Conservation (phyloP, 1,140 invertebrate genomes). For the Drosophila chauvacae region DNA sequence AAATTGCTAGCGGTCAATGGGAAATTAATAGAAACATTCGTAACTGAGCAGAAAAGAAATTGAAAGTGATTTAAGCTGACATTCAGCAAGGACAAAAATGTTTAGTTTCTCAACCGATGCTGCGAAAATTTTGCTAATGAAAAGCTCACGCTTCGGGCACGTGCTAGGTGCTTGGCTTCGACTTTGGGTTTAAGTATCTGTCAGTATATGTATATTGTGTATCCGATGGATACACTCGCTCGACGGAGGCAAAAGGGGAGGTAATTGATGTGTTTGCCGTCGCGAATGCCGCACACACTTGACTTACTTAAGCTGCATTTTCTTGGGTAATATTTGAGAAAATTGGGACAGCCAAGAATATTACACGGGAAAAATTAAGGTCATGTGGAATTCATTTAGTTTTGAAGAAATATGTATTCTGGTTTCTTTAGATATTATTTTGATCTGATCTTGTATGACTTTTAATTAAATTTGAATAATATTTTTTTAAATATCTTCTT, state of each 20-base stretch:
- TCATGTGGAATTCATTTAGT: not conserved
- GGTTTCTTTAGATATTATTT: not conserved
- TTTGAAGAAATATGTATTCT: not conserved
- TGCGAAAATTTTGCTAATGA: constrained; percentile 27
- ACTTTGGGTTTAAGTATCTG: constrained; percentile 12
- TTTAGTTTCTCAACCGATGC: constrained; percentile 31
- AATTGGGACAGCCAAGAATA: constrained; percentile 19
- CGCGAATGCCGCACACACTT: constrained; percentile 15
- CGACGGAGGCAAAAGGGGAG: not conserved
- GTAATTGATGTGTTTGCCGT: constrained; percentile 19
- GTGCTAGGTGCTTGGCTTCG: constrained; percentile 29
- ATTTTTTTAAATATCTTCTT: not conserved
- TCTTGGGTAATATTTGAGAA: constrained; percentile 28
- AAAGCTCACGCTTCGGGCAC: constrained; percentile 67
- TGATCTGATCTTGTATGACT: not conserved
- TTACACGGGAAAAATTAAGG: constrained; percentile 9
- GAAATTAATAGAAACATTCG: constrained; percentile 48
- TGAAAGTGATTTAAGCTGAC: constrained; percentile 69
- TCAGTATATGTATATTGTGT: constrained; percentile 38
- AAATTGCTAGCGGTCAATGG: constrained; percentile 29
- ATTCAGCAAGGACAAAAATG: constrained; percentile 78
- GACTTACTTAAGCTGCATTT: constrained; percentile 26
- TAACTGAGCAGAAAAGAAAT: constrained; percentile 29
- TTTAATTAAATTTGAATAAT: not conserved
- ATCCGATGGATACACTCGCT: constrained; percentile 55